Conservation (phyloP, 2,888 invertebrate species). For the Pyrocoelia pectoralis region DNA sequence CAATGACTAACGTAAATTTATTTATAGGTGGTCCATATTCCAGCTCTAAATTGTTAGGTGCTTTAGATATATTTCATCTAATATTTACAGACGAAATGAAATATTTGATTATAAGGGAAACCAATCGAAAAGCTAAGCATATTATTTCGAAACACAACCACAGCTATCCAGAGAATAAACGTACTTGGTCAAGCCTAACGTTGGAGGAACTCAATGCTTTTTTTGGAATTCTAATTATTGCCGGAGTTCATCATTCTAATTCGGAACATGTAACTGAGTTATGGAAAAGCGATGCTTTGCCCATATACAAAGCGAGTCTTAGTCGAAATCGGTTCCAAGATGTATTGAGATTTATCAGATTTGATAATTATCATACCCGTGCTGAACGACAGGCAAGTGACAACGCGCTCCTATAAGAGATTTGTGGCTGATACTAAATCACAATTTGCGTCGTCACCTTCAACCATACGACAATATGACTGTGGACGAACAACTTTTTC, state of each 20-base stretch:
- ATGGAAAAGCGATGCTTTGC: constrained; percentile 18
- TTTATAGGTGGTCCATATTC: neutral
- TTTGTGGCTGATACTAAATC: constrained; percentile 19
- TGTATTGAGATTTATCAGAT: constrained; percentile 18
- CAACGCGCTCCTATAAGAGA: constrained; percentile 21
- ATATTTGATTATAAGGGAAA: neutral
- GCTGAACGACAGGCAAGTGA: constrained; percentile 11
- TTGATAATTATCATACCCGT: constrained; percentile 20
- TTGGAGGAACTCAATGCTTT: neutral
- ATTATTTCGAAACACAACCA: neutral
- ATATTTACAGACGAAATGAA: neutral
- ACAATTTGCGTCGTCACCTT: neutral
- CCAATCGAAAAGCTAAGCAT: neutral
- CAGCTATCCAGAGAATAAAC: neutral
- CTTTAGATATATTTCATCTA: neutral
- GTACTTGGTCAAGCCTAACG: neutral
- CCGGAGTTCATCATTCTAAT: constrained; percentile 15
- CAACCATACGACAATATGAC: constrained; percentile 18
- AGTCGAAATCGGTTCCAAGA: constrained; percentile 7
- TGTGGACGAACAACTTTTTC: constrained; percentile 14
- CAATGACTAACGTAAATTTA: too few relatives aligned
- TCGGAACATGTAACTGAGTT: constrained; percentile 13
- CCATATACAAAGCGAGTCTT: constrained; percentile 6
- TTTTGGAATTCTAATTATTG: neutral
- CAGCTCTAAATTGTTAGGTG: neutral